Evolutionary conservation across 2,113 vertebrate genomes (phyloP), one percentile per base, ranked within the genome.

Genomic region (Taxidea taxus): DNA sequence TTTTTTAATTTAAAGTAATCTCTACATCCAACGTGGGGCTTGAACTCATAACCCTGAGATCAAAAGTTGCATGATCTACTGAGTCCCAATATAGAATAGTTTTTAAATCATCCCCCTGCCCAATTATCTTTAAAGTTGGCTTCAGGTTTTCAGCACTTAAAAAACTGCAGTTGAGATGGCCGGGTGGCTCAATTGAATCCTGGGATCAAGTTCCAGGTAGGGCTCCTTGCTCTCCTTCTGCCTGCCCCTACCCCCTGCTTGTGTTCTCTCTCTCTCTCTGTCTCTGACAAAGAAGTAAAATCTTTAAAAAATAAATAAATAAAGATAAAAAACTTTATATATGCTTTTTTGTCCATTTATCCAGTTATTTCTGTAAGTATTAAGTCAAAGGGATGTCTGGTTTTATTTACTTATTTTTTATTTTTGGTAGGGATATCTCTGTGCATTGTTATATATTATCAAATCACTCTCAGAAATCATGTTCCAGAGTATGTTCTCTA

Each of bases 301-400:
- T n/a, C 64, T 66, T 66, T 66, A 16, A n/a, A 34, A 66, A 66
- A 66, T 34, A 66, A 66, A 64, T 16, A 66, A 34, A n/a, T 18
- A 66, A 66, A 66, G 16, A 66, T 62, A 62, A 62, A 62, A 62
- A 96, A 37, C 37, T 74, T 91, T 81, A 62, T 31, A 56, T 80
- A 34, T 68, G 37, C 6, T 86, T 49, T 21, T 93, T 94, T 81
- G 23, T 49, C 58, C 49, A 25, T 86, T 60, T 85, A 8, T 80
- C 9, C 29, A 80, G 44, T 90, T 91, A 87, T 62, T 94, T 90
- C 18, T 91, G 25, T 56, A 97, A 83, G 12, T 94, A 56, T 78
- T 78, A 91, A 87, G 25, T 34, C 87, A 84, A 78, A 91, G 14
- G 27, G 6, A 90, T 58, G 27, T 75, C 72, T 80, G 7, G 86